phyloP scores from a whole-genome alignment of 2,113 vertebrate genomes.

The Clupea harengus region DNA sequence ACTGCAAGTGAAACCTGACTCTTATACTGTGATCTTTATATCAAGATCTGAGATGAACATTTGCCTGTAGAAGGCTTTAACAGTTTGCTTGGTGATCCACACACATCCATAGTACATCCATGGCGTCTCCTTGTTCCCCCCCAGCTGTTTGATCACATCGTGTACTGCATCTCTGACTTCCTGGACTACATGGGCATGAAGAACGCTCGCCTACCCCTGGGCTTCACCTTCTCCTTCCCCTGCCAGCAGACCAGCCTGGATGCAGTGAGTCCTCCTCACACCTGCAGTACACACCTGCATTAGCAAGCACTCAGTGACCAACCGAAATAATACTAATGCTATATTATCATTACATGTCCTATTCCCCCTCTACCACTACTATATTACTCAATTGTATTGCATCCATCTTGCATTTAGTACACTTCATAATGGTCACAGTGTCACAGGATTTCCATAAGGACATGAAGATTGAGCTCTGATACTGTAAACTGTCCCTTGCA shows the following conservation, averaged over 20 bases:
- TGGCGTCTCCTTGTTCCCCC: neutral
- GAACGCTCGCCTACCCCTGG: conserved; percentile 88
- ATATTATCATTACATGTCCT: too few species aligned
- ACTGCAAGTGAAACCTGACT: neutral
- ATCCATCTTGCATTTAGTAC: neutral
- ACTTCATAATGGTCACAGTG: neutral
- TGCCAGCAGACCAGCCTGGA: conserved; percentile 93
- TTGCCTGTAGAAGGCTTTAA: neutral
- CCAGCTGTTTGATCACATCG: conserved; percentile 97
- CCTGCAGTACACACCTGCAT: neutral
- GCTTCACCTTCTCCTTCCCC: conserved; percentile 98
- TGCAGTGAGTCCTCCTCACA: conserved; percentile 74
- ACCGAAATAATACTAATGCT: too few species aligned
- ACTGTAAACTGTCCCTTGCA: conserved; percentile 50
- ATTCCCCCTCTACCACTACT: too few species aligned
- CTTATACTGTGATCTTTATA: neutral
- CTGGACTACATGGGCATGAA: conserved; percentile 99
- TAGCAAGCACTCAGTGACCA: too few species aligned
- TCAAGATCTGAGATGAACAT: neutral
- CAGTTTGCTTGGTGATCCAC: neutral
- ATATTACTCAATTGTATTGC: neutral
- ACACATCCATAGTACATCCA: neutral
- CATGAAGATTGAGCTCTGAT: neutral
- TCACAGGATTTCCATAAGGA: neutral
- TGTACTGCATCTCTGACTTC: conserved; percentile 98